Evolutionary conservation across 2,888 invertebrate species (phyloP), one percentile per base, ranked within the genome.

Genomic region (Idaea straminata): DNA sequence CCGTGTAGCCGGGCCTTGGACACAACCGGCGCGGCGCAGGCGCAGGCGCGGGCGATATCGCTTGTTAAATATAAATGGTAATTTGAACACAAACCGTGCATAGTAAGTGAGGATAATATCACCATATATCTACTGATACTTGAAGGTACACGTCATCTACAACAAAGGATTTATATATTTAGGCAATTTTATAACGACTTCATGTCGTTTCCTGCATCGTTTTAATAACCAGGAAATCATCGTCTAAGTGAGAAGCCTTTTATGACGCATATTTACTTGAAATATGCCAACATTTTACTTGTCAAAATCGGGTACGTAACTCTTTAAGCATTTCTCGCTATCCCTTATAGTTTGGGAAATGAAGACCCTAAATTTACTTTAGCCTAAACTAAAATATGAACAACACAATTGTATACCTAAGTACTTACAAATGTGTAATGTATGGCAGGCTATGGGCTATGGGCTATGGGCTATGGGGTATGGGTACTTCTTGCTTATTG

Each of bases 11-110:
- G 59, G 63, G 61, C 70, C 72, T 72, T 70, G 68, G 25, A 36
- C 36, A 5, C 7, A 15, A 15, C 35, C 64, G 25, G 25, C 25
- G 25, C 25, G 25, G 25, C 25, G 25, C 25, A 3, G 25, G 25
- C 25, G 25, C 25, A 3, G 25, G 25, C 25, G 25, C 25, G 25
- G 25, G 25, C 25, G 25, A n/a, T 3, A 25, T 25, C 66, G 65
- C 59, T 15, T 15, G 61, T 63, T 64, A 67, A 68, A 69, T 69
- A 70, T 66, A 72, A 70, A 72, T 72, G 70, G 68, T n/a, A 69
- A 71, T 67, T 70, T 66, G n/a, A 36, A 47, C 47, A 47, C 47
- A 7, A 10, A 47, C 47, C 13, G 13, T 47, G 47, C 47, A 47
- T 47, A 47, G 47, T 47, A 47, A 47, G 47, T 47, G 47, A 47